These are phyloP conservation scores for Pangasius sanitwongsei DNA, from an alignment of 2,797 vertebrate species.

Conservation along the genomic window DNA sequence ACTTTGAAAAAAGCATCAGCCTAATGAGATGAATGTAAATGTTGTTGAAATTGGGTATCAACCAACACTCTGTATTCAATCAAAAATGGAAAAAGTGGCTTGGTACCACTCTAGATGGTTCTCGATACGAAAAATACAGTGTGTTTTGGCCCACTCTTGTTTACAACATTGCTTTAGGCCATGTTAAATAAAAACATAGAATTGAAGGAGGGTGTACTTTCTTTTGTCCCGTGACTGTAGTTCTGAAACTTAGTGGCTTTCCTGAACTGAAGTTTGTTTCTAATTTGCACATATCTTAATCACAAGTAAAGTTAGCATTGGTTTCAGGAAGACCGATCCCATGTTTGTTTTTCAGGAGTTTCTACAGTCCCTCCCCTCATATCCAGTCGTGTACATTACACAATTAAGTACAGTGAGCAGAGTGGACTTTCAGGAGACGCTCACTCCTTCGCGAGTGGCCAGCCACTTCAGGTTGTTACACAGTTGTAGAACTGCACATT, in stretches of 20 bases:
- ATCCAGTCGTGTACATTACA: not conserved
- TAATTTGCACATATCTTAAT: not conserved
- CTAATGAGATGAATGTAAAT: not conserved
- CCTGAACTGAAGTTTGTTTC: not conserved
- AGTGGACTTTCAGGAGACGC: not conserved
- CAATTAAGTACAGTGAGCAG: not conserved
- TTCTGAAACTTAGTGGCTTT: not conserved
- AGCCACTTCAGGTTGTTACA: not conserved
- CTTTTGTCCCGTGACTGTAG: not conserved
- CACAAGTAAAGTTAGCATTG: not conserved
- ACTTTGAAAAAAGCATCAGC: not conserved
- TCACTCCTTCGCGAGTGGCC: not conserved
- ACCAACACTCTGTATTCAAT: not conserved
- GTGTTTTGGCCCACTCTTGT: not conserved
- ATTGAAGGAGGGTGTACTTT: not conserved
- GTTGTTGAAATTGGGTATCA: not conserved
- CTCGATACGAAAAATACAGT: not conserved
- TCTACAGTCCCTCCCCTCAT: not conserved
- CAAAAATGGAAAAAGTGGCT: not conserved
- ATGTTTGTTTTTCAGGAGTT: conserved; percentile 1
- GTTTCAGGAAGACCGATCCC: not conserved
- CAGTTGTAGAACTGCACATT: not conserved
- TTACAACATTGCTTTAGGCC: not conserved
- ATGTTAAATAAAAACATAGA: not conserved
- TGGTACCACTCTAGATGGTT: not conserved